Evolutionary conservation across 2,888 invertebrate species (phyloP), one percentile per base, ranked within the genome.

Genomic region (Pseudoips prasinana): DNA sequence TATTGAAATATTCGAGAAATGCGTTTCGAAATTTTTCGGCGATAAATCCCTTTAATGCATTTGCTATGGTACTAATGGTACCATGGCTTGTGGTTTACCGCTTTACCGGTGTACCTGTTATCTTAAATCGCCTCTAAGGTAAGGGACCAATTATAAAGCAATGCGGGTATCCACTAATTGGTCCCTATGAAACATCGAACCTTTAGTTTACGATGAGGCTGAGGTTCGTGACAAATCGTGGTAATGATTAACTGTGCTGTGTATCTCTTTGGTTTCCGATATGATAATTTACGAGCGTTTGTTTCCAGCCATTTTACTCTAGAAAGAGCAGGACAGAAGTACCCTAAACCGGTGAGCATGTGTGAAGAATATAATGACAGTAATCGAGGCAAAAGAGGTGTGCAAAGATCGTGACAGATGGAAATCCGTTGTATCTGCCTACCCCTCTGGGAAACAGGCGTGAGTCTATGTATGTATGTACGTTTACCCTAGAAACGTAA

Each of bases 131-230:
- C 20, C 19, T 22, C 31, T 39, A 48, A 55, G 43, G 63, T 56
- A 54, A 61, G 46, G 49, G 43, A 43, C 57, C 66, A 60, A 66
- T 66, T 66, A 66, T 50, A 47, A 48, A 58, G 50, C 62, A 46
- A 55, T 48, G 52, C 57, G 66, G 64, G 59, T 58, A 64, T 48
- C 52, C 42, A 47, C 57, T 67, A 66, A 67, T 67, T 67, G 66
- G 60, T 59, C 54, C 54, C 57, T 55, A 44, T 22, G 29, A 46
- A 52, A 52, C 57, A 55, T 65, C 52, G 45, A 20, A 49, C 62
- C 58, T 54, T 52, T 44, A 46, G 31, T 25, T 52, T 35, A 30
- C 46, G 33, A 40, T 42, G 33, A 36, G 36, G n/a, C 25, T 42
- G 42, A 33, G 33, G 30, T 11, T 58, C 55, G 55, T 58, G 58